phyloP scores from a whole-genome alignment of 2,113 vertebrate genomes.

The Oncorhynchus nerka region DNA sequence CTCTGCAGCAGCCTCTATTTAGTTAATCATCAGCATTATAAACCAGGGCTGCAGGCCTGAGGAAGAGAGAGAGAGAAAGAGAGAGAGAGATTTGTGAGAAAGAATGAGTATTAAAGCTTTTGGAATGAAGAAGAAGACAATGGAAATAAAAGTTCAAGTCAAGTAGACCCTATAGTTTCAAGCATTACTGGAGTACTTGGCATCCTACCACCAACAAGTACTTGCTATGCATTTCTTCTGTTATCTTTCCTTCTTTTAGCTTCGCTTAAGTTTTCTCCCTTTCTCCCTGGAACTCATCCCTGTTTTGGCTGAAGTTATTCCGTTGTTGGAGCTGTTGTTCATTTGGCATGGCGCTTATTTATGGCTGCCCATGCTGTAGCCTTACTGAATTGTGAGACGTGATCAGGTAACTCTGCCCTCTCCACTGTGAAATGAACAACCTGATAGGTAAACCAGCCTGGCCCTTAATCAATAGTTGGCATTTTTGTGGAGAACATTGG shows the following conservation, averaged over 20 bases:
- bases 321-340: conserved; percentile 49
- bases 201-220: conserved; percentile 7
- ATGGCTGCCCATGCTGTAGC: conserved; percentile 53
- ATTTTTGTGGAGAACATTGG: conserved; percentile 81
- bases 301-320: conserved; percentile 34
- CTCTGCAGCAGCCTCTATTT: conserved; percentile 72
- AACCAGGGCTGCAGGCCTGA: conserved; percentile 78
- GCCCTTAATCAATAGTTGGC: conserved; percentile 82
- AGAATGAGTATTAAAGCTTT: conserved; percentile 63
- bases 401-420: conserved; percentile 74
- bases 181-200: conserved; percentile 36
- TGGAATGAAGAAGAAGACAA: conserved; percentile 51
- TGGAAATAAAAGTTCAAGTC: conserved; percentile 23
- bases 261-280: conserved; percentile 20
- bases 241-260: conserved; percentile 32
- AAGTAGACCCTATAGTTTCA: conserved; percentile 51
- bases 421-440: conserved; percentile 59
- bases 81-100: conserved; percentile 40
- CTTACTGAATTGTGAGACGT: conserved; percentile 54
- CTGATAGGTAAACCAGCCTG: conserved; percentile 78
- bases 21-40: conserved; percentile 91
- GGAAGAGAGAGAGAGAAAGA: conserved; percentile 21
- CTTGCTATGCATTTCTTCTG: conserved; percentile 10
- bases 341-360: conserved; percentile 52
- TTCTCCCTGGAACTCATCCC: conserved; percentile 29